Percentiles rank a stretch among this genome's conserved stretches.
These are phyloP conservation scores for Idris sp. DNA, from an alignment of 1,140 invertebrate genomes.

Conservation along the genomic window DNA sequence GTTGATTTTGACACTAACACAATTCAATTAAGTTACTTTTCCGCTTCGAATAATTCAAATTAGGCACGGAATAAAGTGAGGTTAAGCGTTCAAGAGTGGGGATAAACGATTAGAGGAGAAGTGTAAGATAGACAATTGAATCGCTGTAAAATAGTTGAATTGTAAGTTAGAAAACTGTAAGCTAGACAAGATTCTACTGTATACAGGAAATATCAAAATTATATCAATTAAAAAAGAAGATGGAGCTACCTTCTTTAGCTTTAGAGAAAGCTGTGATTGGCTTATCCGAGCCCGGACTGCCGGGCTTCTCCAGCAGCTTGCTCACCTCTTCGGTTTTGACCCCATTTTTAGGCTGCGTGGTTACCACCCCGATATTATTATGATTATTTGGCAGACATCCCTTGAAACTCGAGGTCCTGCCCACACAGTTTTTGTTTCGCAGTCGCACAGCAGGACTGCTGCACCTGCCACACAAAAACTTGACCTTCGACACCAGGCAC, in stretches of 20 bases:
- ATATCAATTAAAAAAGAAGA: neutral
- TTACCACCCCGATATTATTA: constrained; percentile 68
- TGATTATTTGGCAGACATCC: constrained; percentile 67
- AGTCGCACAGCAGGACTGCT: constrained; percentile 85
- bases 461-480: constrained; percentile 85
- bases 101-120: too few relatives aligned
- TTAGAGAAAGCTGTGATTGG: constrained; percentile 68
- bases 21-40: too few relatives aligned
- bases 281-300: constrained; percentile 62
- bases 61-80: too few relatives aligned
- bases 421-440: constrained; percentile 75
- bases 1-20: too few relatives aligned
- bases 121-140: too few relatives aligned
- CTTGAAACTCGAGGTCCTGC: constrained; percentile 71
- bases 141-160: too few relatives aligned
- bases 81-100: too few relatives aligned
- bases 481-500: constrained; percentile 89
- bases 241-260: constrained; percentile 73
- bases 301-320: constrained; percentile 70
- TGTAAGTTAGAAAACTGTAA: too few relatives aligned
- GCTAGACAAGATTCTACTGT: too few relatives aligned
- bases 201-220: too few relatives aligned
- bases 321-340: constrained; percentile 73
- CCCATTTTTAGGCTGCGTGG: constrained; percentile 74
- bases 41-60: too few relatives aligned